A percentile compares a stretch with the other conserved stretches of the same genome.
These are phyloP conservation scores for Epinephelus lanceolatus DNA, from an alignment of 2,113 vertebrate genomes.

Conservation along the genomic window DNA sequence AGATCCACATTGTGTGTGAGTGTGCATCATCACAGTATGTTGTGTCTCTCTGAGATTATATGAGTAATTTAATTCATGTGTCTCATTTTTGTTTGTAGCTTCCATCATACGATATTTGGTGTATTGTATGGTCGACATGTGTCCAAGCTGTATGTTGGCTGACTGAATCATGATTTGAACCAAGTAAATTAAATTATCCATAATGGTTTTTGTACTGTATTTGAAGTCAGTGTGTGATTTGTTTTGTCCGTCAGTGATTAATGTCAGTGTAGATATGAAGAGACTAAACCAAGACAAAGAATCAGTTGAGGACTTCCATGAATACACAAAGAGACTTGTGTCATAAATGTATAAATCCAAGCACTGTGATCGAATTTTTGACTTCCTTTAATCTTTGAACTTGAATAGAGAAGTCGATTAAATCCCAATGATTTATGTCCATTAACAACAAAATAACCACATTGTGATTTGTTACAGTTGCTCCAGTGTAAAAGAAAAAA, in stretches of 20 bases:
- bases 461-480: too few species aligned
- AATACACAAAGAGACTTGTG: not conserved
- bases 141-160: slow-evolving; percentile 16
- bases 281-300: slow-evolving; percentile 1
- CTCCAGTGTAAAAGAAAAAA: too few species aligned
- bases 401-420: not conserved
- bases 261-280: not conserved
- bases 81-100: slow-evolving; percentile 39
- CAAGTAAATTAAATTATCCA: slow-evolving; percentile 54
- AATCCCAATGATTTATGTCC: not conserved
- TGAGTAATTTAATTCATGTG: slow-evolving; percentile 7
- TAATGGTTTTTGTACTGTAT: slow-evolving; percentile 41
- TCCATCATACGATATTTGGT: slow-evolving; percentile 3
- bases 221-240: slow-evolving; percentile 12
- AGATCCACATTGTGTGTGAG: not conserved
- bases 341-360: not conserved
- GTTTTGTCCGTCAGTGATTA: not conserved
- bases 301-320: not conserved
- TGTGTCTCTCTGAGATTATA: slow-evolving; percentile 23
- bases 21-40: slow-evolving; percentile 8
- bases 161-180: slow-evolving; percentile 54
- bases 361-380: not conserved
- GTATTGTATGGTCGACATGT: slow-evolving; percentile 22
- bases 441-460: not conserved
- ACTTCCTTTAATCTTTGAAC: not conserved